Conservation (phyloP, 2,888 invertebrate genomes). For the Noctua janthina region DNA sequence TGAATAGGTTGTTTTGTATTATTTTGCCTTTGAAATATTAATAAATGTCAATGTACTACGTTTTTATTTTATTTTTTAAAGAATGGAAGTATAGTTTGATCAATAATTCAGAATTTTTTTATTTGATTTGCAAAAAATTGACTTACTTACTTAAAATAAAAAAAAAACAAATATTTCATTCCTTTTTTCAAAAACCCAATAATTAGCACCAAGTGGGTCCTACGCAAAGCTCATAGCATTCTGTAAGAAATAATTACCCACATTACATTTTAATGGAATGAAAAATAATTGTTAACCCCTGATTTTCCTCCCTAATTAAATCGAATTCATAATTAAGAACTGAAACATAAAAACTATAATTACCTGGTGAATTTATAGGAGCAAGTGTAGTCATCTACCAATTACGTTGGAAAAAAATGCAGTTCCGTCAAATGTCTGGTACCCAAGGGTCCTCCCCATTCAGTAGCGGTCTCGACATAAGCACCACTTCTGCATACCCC, state of each 20-base stretch:
- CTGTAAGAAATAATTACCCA: not conserved
- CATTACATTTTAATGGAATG: constrained; percentile 11
- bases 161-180: not conserved
- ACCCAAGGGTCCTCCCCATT: constrained; percentile 59
- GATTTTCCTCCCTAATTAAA: constrained; percentile 22
- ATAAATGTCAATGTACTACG: not conserved
- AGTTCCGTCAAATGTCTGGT: constrained; percentile 66
- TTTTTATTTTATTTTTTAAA: not conserved
- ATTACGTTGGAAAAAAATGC: constrained; percentile 65
- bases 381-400: constrained; percentile 63
- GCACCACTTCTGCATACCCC: constrained; percentile 65
- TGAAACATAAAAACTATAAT: constrained; percentile 39
- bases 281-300: not conserved
- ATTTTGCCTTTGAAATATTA: constrained; percentile 14
- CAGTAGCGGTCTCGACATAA: constrained; percentile 62
- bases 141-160: too few relatives aligned
- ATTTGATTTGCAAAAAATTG: too few relatives aligned
- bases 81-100: too few relatives aligned
- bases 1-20: not conserved
- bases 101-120: too few relatives aligned
- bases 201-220: not conserved
- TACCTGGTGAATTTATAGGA: constrained; percentile 49
- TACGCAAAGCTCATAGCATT: not conserved
- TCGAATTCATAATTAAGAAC: constrained; percentile 14
- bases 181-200: not conserved